Evolutionary conservation across 2,888 invertebrate genomes (phyloP), one percentile per base, ranked within the genome.

Genomic region (Aethes cnicana): DNA sequence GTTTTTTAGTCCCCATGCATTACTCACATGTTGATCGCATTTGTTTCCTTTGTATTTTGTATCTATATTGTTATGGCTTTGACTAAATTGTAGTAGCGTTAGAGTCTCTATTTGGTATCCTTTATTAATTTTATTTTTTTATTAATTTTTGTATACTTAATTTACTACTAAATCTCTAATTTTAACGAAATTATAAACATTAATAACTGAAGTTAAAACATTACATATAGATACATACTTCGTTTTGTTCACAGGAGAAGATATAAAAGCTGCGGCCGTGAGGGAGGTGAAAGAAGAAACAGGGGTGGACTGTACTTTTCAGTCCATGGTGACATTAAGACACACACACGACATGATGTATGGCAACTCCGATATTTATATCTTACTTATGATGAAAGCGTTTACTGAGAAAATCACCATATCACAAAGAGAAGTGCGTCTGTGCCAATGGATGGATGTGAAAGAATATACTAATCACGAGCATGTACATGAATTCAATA

Each of bases 201-300:
- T n/a, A n/a, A n/a, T n/a, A n/a, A n/a, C n/a, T n/a, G n/a, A n/a
- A n/a, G n/a, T n/a, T n/a, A n/a, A n/a, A n/a, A n/a, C n/a, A n/a
- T n/a, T n/a, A n/a, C n/a, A n/a, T n/a, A n/a, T n/a, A n/a, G n/a
- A n/a, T n/a, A n/a, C n/a, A n/a, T n/a, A n/a, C n/a, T n/a, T n/a
- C n/a, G n/a, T n/a, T 41, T 25, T 25, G 4, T 33, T 41, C 26
- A 37, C 72, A 95, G 95, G 94, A 44, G 98, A 98, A 91, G 92
- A 96, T 72, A 89, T 98, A 26, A 84, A 92, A 18, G 93, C 93
- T 57, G 96, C 97, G 2, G 96, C 94, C 0, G 90, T 93, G 44
- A 91, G 98, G 61, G 98, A 98, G 85, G 96, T 98, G 0, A 87
- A 91, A 39, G 98, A 98, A 85, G 98, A 98, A 85, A 98, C 98